Conservation (phyloP, 2,888 invertebrate species). For the Diachrysia chrysitis region DNA sequence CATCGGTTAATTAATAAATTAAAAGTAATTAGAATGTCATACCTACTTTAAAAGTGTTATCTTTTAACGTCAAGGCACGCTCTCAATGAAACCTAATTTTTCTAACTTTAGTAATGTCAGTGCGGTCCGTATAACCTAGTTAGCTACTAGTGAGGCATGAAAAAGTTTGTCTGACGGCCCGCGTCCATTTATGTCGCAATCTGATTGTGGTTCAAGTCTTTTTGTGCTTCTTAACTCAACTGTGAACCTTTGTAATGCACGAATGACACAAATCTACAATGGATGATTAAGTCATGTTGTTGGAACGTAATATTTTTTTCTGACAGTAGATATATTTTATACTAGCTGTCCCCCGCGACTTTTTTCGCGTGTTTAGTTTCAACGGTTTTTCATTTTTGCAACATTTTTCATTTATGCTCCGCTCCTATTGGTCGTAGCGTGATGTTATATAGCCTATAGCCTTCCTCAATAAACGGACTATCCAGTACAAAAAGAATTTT, state of each 20-base stretch:
- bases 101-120: not conserved
- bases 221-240: slow-evolving; percentile 46
- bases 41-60: slow-evolving; percentile 8
- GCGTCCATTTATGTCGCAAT: slow-evolving; percentile 48
- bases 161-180: slow-evolving; percentile 15
- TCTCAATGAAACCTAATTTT: not conserved
- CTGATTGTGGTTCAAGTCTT: slow-evolving; percentile 30
- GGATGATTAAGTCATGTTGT: slow-evolving; percentile 21
- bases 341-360: no score
- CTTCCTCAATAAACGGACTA: no score
- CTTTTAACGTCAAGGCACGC: slow-evolving; percentile 33
- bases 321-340: not conserved
- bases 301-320: not conserved
- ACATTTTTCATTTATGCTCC: no score
- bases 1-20: no score
- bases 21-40: no score
- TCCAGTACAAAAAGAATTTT: no score
- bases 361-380: no score
- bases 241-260: slow-evolving; percentile 44
- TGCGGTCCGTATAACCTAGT: slow-evolving; percentile 31
- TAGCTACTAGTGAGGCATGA: slow-evolving; percentile 25
- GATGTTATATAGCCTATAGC: no score
- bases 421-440: no score
- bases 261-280: slow-evolving; percentile 29
- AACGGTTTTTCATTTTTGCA: no score